Percentiles rank a stretch among this genome's conserved stretches.
Evolutionary conservation across 2,888 invertebrate species (phyloP).

Genomic region (Leptura quadrifasciata): DNA sequence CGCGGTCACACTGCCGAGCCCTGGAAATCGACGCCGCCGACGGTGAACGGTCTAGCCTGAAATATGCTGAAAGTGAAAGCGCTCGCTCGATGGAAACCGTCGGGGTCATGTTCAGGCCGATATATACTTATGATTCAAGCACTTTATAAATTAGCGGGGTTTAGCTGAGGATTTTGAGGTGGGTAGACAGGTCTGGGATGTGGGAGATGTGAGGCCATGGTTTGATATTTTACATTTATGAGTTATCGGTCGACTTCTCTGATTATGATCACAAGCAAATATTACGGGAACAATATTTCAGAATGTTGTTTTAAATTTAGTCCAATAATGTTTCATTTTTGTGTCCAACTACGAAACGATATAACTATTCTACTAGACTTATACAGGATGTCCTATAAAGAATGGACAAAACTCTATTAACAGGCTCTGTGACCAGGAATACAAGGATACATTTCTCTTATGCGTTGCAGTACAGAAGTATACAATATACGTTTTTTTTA

Average conservation of each 20-base stretch:
- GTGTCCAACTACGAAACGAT: too few species aligned
- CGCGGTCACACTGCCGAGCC: constrained; percentile 46
- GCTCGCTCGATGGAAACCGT: constrained; percentile 7
- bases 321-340: too few species aligned
- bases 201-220: not conserved
- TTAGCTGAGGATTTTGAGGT: not conserved
- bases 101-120: constrained; percentile 10
- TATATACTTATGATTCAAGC: not conserved
- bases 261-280: too few species aligned
- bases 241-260: not conserved
- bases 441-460: too few species aligned
- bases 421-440: too few species aligned
- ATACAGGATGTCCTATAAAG: too few species aligned
- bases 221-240: not conserved
- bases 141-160: not conserved
- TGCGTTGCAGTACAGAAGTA: too few species aligned
- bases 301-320: too few species aligned
- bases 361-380: too few species aligned
- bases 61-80: constrained; percentile 28
- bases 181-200: not conserved
- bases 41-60: constrained; percentile 8
- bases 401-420: too few species aligned
- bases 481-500: too few species aligned
- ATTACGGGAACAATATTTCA: too few species aligned
- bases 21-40: constrained; percentile 37